Evolutionary conservation across 2,797 vertebrate species (phyloP).

Genomic region (Crax fasciolata): DNA sequence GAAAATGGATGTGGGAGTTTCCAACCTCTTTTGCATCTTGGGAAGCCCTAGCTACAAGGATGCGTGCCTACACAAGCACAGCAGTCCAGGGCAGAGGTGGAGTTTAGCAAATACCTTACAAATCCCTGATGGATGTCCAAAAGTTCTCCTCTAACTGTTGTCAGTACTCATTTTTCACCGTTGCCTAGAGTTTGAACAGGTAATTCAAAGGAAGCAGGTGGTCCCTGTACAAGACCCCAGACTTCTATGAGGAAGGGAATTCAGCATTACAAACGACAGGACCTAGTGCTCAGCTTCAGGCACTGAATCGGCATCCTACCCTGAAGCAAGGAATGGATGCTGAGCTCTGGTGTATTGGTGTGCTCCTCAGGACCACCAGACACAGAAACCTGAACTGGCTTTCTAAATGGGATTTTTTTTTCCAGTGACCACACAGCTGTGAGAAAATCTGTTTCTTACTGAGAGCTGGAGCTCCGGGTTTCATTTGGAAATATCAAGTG

Average conservation of each 20-base stretch:
- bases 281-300: neutral
- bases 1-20: neutral
- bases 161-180: neutral
- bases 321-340: neutral
- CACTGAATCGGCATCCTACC: neutral
- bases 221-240: neutral
- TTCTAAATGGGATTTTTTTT: neutral
- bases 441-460: neutral
- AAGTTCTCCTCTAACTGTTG: neutral
- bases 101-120: neutral
- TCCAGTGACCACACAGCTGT: neutral
- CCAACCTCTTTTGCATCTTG: neutral
- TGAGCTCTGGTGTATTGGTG: neutral
- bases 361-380: neutral
- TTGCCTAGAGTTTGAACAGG: neutral
- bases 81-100: neutral
- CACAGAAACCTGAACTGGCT: neutral
- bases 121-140: neutral
- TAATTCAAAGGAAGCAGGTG: neutral
- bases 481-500: neutral
- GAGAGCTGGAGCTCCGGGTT: neutral
- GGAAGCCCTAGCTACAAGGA: neutral
- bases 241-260: neutral
- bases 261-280: fast-evolving
- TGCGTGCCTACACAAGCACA: neutral